Conservation (phyloP, 2,797 vertebrate species). For the Macroramphosus scolopax region DNA sequence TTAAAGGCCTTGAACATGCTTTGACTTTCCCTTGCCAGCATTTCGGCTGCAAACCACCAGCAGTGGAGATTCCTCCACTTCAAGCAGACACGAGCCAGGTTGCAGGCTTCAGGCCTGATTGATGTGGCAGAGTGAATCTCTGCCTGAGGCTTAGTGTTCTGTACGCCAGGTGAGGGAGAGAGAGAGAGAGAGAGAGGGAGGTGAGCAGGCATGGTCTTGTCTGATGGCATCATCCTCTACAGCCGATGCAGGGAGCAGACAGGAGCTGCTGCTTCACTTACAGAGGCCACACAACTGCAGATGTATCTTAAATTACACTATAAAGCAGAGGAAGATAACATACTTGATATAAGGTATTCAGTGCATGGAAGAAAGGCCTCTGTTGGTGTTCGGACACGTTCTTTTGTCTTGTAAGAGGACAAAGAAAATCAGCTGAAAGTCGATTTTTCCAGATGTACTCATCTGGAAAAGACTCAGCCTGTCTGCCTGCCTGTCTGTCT, state of each 20-base stretch:
- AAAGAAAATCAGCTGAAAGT: conserved; percentile 44
- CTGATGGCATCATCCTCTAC: conserved; percentile 35
- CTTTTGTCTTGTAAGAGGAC: conserved; percentile 19
- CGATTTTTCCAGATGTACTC: conserved; percentile 70
- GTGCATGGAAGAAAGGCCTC: too few species aligned
- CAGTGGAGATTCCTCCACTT: background rate
- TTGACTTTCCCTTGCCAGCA: background rate
- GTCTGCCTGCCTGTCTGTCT: conserved; percentile 28
- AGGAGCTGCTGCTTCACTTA: background rate
- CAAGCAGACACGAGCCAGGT: conserved; percentile 1
- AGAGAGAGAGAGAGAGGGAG: background rate
- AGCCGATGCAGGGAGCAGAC: background rate
- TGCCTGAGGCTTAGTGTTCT: conserved; percentile 46
- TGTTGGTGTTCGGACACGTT: too few species aligned
- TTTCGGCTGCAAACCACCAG: background rate
- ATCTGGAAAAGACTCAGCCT: conserved; percentile 48
- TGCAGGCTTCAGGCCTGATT: conserved; percentile 20
- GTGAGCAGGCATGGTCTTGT: conserved; percentile 49
- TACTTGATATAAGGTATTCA: too few species aligned
- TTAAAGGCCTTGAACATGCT: background rate
- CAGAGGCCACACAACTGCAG: too few species aligned
- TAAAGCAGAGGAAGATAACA: too few species aligned
- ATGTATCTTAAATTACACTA: too few species aligned
- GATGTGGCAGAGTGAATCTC: conserved; percentile 48
- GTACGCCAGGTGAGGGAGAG: conserved; percentile 52